Conservation (phyloP, 2,113 vertebrate species). For the Triplophysa tibetana region DNA sequence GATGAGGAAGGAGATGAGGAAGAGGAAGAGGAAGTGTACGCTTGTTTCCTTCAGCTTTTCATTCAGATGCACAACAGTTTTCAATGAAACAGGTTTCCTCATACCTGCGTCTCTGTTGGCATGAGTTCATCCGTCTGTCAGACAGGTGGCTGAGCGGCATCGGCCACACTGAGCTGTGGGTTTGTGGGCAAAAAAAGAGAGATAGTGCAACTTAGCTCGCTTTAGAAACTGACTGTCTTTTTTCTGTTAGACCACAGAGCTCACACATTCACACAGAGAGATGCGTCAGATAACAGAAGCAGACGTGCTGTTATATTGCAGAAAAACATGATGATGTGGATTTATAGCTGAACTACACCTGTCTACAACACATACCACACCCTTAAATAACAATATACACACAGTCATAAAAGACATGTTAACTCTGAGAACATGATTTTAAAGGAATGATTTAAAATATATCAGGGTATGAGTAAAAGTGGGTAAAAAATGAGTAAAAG, state of each 20-base stretch:
- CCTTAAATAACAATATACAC: too few species aligned
- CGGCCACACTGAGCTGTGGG: neutral
- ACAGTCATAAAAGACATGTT: too few species aligned
- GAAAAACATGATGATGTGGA: too few species aligned
- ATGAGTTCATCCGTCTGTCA: neutral
- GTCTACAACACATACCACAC: too few species aligned
- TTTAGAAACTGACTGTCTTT: neutral
- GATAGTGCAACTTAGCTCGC: neutral
- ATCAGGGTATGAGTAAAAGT: too few species aligned
- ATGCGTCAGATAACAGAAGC: neutral
- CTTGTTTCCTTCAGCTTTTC: neutral
- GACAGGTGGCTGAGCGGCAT: neutral
- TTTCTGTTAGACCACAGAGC: slow-evolving; percentile 53
- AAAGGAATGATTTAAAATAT: too few species aligned
- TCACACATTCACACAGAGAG: slow-evolving; percentile 1
- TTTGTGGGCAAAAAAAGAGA: slow-evolving; percentile 28
- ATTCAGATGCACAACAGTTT: neutral
- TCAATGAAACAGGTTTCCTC: neutral
- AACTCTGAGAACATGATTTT: too few species aligned
- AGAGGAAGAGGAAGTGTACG: slow-evolving; percentile 54
- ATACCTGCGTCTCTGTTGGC: neutral
- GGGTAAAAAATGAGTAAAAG: too few species aligned
- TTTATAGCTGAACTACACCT: too few species aligned
- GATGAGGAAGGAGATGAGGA: slow-evolving; percentile 32
- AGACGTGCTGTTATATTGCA: neutral